These are phyloP conservation scores for Trematocara variabile DNA, from an alignment of 2,113 vertebrate species.

Conservation along the genomic window DNA sequence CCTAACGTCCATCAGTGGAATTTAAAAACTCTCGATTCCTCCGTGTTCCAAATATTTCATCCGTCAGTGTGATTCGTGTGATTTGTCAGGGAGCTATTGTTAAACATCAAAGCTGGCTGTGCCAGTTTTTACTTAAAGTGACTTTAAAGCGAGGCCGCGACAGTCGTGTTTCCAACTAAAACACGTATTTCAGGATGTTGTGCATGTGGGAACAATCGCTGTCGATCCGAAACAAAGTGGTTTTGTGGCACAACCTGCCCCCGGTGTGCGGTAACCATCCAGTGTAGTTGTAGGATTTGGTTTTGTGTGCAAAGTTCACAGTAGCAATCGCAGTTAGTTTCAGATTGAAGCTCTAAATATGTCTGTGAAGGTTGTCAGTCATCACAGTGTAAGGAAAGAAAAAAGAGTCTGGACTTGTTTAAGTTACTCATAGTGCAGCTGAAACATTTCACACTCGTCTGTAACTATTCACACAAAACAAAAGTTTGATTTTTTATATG, in stretches of 20 bases:
- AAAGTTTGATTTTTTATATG: background rate
- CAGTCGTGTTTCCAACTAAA: background rate
- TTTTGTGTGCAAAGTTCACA: background rate
- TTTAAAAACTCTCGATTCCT: conserved; percentile 34
- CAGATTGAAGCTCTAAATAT: background rate
- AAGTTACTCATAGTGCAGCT: background rate
- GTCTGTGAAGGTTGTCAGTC: background rate
- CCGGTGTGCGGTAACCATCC: background rate
- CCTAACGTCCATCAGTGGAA: conserved; percentile 42
- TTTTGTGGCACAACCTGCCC: background rate
- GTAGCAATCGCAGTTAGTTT: background rate
- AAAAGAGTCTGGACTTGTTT: background rate
- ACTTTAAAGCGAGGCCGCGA: background rate
- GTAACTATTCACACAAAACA: background rate
- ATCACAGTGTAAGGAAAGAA: background rate
- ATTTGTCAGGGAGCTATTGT: conserved; percentile 36
- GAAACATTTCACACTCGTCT: background rate
- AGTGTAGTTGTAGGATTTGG: background rate
- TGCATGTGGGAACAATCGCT: background rate
- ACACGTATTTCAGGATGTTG: background rate
- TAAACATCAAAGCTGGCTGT: conserved; percentile 3
- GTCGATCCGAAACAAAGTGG: background rate
- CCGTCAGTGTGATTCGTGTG: conserved; percentile 52
- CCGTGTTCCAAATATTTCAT: conserved; percentile 35
- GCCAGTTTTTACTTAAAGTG: background rate